phyloP scores from a whole-genome alignment of 2,797 vertebrate genomes.

The Pyrrhura leucotis region DNA sequence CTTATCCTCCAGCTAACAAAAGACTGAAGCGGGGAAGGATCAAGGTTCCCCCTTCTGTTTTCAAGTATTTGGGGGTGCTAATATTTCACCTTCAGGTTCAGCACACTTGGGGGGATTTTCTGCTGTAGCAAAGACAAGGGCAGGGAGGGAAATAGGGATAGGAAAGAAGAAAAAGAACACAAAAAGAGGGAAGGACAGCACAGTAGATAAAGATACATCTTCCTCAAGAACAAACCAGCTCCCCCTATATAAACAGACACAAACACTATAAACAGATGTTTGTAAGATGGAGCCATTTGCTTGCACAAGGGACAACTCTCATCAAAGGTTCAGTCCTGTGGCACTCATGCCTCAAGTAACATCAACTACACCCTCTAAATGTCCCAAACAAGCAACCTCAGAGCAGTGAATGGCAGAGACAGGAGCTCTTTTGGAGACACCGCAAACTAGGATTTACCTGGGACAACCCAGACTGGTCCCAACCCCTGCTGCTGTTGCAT shows the following conservation, averaged over 20 bases:
- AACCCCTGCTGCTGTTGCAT: not conserved
- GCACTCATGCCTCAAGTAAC: not conserved
- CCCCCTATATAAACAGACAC: not conserved
- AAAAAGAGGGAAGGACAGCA: fast-evolving
- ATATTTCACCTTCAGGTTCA: not conserved
- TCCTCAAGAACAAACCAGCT: not conserved
- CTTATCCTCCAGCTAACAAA: not conserved
- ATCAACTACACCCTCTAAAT: not conserved
- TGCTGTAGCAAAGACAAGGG: not conserved
- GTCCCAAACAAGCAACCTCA: not conserved
- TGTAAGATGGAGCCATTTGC: not conserved
- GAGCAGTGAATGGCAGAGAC: fast-evolving
- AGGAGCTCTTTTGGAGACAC: not conserved
- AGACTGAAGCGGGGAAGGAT: not conserved
- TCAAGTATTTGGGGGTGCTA: not conserved
- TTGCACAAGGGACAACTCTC: not conserved
- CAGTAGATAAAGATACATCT: not conserved
- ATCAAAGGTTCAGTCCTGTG: not conserved
- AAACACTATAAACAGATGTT: fast-evolving
- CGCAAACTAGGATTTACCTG: not conserved
- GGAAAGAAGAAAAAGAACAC: not conserved
- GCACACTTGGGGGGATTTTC: not conserved
- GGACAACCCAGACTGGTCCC: not conserved
- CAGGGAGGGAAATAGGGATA: not conserved
- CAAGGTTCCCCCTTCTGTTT: not conserved